A percentile compares a stretch with the other conserved stretches of the same genome.
phyloP scores from a whole-genome alignment of 2,888 invertebrate species.

The Xanthorhoe designata region DNA sequence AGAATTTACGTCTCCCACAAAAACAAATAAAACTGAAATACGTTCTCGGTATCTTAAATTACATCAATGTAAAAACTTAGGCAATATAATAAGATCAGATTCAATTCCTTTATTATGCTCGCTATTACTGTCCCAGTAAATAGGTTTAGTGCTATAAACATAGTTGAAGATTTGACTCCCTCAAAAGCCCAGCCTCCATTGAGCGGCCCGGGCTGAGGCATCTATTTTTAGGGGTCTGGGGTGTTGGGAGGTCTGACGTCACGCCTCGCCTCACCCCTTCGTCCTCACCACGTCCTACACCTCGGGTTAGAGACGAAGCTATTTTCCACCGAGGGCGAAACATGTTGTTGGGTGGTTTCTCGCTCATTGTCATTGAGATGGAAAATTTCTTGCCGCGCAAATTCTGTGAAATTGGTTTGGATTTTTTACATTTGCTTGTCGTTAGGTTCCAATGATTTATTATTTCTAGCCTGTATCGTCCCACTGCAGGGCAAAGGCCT shows the following conservation, averaged over 20 bases:
- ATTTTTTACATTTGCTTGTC: conserved; percentile 41
- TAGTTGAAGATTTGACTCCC: conserved; percentile 44
- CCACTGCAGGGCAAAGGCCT: too few relatives aligned
- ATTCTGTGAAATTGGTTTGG: conserved; percentile 48
- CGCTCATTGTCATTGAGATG: conserved; percentile 54
- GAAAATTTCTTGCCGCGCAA: conserved; percentile 54
- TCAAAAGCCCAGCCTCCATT: conserved; percentile 70
- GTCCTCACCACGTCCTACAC: conserved; percentile 48
- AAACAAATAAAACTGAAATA: conserved; percentile 31
- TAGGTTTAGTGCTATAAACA: conserved; percentile 26
- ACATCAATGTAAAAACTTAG: conserved; percentile 29
- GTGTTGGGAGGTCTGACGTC: conserved; percentile 64
- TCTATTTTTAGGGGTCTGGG: conserved; percentile 79
- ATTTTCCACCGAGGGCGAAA: conserved; percentile 60
- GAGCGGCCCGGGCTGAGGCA: conserved; percentile 75
- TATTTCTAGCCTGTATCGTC: too few relatives aligned
- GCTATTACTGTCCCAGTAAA: conserved; percentile 32
- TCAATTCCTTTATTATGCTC: conserved; percentile 31
- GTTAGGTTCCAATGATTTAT: conserved; percentile 3
- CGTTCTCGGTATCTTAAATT: conserved; percentile 24
- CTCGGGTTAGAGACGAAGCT: conserved; percentile 54
- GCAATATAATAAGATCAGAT: conserved; percentile 21
- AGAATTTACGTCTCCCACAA: conserved; percentile 24
- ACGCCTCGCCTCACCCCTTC: conserved; percentile 53
- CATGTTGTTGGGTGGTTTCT: conserved; percentile 57